Conservation (phyloP, 2,797 vertebrate genomes). For the Siniperca obscura region DNA sequence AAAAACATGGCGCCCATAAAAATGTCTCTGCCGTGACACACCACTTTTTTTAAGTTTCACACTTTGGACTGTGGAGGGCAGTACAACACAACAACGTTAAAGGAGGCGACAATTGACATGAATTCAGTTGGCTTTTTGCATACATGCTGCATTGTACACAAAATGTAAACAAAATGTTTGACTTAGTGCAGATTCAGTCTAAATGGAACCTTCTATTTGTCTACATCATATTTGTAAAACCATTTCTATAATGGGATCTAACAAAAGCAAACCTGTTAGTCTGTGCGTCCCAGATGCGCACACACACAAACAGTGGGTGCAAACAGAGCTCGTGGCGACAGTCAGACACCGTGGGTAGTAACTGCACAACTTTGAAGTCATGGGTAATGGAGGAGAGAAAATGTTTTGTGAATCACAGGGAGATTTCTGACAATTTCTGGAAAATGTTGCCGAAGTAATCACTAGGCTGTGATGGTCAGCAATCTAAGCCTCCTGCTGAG, state of each 20-base stretch:
- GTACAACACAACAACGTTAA: slow-evolving; percentile 52
- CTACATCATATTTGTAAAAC: slow-evolving; percentile 3
- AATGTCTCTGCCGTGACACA: neutral
- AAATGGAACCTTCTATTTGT: neutral
- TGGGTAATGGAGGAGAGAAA: slow-evolving; percentile 67
- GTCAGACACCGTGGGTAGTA: slow-evolving; percentile 57
- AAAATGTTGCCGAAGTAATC: slow-evolving; percentile 73
- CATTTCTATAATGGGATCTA: neutral
- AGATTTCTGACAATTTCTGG: slow-evolving; percentile 69
- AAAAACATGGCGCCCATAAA: neutral
- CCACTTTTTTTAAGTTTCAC: neutral
- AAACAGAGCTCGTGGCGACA: slow-evolving; percentile 36
- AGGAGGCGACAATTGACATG: neutral
- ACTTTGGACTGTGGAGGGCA: slow-evolving; percentile 70
- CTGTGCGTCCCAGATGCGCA: slow-evolving; percentile 20
- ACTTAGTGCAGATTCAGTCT: too few relatives aligned
- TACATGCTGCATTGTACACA: slow-evolving; percentile 11
- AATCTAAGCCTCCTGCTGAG: slow-evolving; percentile 70
- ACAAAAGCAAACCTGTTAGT: slow-evolving; percentile 10
- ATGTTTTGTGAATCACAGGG: slow-evolving; percentile 62
- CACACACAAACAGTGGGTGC: slow-evolving; percentile 13
- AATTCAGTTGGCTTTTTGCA: slow-evolving; percentile 20
- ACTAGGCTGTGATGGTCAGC: slow-evolving; percentile 72
- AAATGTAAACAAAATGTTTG: slow-evolving; percentile 32
- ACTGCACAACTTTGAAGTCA: slow-evolving; percentile 61